These are phyloP conservation scores for Sus cebifrons DNA, from an alignment of 2,797 vertebrate species.

Conservation along the genomic window DNA sequence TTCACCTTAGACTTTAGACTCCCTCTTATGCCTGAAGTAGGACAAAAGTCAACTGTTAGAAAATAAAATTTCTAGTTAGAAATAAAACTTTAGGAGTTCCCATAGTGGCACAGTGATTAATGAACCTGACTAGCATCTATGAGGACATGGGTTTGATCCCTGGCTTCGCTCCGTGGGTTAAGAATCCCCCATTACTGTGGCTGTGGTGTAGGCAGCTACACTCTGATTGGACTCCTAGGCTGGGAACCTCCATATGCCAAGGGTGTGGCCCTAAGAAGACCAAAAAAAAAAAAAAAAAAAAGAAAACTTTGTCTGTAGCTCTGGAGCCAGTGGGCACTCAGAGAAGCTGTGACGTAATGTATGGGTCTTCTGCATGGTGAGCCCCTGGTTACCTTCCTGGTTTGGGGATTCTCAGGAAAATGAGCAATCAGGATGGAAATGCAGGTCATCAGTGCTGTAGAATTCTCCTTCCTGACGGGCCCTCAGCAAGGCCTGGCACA, in stretches of 20 bases:
- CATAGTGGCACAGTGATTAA: too few species aligned
- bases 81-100: not conserved
- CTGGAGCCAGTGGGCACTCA: not conserved
- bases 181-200: too few species aligned
- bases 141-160: too few species aligned
- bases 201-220: too few species aligned
- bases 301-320: not conserved
- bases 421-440: not conserved
- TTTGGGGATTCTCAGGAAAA: constrained; percentile 27
- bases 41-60: not conserved
- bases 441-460: rapidly evolving
- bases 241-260: too few species aligned
- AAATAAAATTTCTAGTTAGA: constrained; percentile 29
- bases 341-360: not conserved
- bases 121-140: too few species aligned
- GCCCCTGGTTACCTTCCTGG: not conserved
- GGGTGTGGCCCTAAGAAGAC: too few species aligned
- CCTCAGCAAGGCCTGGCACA: not conserved
- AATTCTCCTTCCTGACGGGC: not conserved
- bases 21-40: not conserved
- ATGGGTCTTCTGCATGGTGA: not conserved
- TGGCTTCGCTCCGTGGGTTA: too few species aligned
- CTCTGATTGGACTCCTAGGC: too few species aligned
- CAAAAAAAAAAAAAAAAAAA: too few species aligned
- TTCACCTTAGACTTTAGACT: constrained; percentile 16